Conservation (phyloP, 2,888 invertebrate genomes). For the Spodoptera exigua region DNA sequence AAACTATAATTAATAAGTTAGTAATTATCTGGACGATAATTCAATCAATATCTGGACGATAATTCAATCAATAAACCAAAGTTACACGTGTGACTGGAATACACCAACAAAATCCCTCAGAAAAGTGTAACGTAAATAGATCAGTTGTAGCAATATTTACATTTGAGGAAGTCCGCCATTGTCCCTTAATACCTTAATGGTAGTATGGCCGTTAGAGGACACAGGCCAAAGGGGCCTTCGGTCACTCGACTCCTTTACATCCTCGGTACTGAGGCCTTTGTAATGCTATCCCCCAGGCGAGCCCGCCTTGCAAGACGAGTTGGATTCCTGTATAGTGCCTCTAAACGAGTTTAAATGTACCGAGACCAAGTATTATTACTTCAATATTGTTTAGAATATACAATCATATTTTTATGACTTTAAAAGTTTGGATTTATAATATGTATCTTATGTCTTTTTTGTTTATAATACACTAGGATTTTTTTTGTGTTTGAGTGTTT, state of each 20-base stretch:
- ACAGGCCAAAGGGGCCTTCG: slow-evolving; percentile 35
- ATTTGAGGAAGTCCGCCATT: slow-evolving; percentile 32
- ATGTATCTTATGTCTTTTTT: too few relatives aligned
- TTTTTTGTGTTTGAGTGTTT: too few relatives aligned
- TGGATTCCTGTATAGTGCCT: slow-evolving; percentile 44
- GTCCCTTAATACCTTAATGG: slow-evolving; percentile 51
- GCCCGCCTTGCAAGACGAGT: slow-evolving; percentile 54
- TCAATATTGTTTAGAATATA: slow-evolving; percentile 27
- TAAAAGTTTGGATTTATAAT: too few relatives aligned
- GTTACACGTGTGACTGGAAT: not conserved
- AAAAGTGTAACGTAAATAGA: slow-evolving; percentile 17
- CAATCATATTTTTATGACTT: slow-evolving; percentile 10
- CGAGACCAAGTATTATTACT: slow-evolving; percentile 35
- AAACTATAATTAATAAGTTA: too few relatives aligned
- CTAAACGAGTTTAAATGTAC: slow-evolving; percentile 54
- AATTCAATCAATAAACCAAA: too few relatives aligned
- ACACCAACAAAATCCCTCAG: slow-evolving; percentile 4
- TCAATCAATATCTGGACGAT: too few relatives aligned
- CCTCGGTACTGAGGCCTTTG: slow-evolving; percentile 54
- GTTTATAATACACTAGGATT: too few relatives aligned
- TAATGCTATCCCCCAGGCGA: slow-evolving; percentile 55
- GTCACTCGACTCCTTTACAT: slow-evolving; percentile 56
- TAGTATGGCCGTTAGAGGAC: slow-evolving; percentile 38
- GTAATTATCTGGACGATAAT: too few relatives aligned
- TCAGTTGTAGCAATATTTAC: slow-evolving; percentile 31